Evolutionary conservation across 2,888 invertebrate genomes (phyloP), one percentile per base, ranked within the genome.

Genomic region (Strigamia transsilvanica): DNA sequence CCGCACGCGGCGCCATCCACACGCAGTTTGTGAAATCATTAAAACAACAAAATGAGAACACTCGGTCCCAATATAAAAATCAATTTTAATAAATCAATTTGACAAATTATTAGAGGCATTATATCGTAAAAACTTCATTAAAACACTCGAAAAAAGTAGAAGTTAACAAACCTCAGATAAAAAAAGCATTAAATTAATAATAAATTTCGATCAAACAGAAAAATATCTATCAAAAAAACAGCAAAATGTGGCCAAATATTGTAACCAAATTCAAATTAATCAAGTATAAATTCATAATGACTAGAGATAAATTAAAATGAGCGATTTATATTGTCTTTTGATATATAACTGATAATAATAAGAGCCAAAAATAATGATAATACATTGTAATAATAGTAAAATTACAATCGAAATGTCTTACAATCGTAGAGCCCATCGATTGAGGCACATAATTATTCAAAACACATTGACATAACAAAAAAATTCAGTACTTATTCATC

Each of bases 341-440:
- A 51, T 18, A 51, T 18, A 38, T 38, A 38, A 38, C 38, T 38
- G 38, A 38, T 38, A 38, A 38, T 46, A 46, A n/a, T 46, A 46
- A 51, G 18, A 51, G 12, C 51, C 51, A 10, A 6, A 51, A 38
- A 38, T 38, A 38, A 38, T 6, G 10, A 38, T 38, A 38, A 38
- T 38, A 38, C 2, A n/a, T n/a, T 38, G 4, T 46, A 46, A 46
- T 13, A 51, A 51, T 10, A 51, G 12, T 18, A 51, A 51, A 51
- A 51, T 51, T 51, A 38, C 38, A 38, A 38, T 51, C 51, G 18
- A 51, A 51, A 51, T 51, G 51, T 51, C 51, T 51, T 51, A 51
- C 51, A n/a, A 18, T 51, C 51, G 15, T 51, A 18, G 12, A 51
- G 51, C 15, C 51, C 18, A 51, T 51, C 51, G 15, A 15, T 51